These are phyloP conservation scores for Zosterops borbonicus DNA, from an alignment of 2,113 vertebrate genomes.

Conservation along the genomic window DNA sequence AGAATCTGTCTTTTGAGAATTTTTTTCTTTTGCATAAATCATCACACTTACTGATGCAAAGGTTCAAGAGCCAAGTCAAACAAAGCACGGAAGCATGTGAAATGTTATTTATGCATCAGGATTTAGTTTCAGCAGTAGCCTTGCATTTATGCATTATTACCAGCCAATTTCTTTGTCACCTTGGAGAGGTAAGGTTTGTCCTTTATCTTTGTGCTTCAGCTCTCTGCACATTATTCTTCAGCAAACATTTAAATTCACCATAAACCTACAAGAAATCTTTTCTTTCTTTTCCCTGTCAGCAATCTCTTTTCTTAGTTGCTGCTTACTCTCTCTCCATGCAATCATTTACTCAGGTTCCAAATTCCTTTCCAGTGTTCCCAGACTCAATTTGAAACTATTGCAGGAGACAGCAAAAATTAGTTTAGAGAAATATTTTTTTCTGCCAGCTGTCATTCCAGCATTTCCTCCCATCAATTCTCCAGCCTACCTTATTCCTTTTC, in stretches of 20 bases:
- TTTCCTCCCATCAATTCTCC: neutral
- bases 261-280: neutral
- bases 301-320: neutral
- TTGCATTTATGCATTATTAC: neutral
- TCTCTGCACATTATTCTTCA: neutral
- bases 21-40: neutral
- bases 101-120: neutral
- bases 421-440: neutral
- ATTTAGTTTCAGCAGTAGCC: neutral
- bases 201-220: slow-evolving; percentile 14
- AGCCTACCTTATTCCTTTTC: neutral
- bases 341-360: neutral
- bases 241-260: slow-evolving; percentile 37
- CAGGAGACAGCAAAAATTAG: neutral
- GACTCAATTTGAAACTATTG: neutral
- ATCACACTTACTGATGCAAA: neutral
- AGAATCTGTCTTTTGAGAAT: neutral
- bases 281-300: neutral
- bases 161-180: neutral
- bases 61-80: neutral
- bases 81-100: neutral
- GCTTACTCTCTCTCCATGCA: neutral
- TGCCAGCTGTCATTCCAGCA: neutral
- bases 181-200: neutral
- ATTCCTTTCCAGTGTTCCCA: neutral